phyloP scores from a whole-genome alignment of 2,113 vertebrate genomes.

The Phainopepla nitens region DNA sequence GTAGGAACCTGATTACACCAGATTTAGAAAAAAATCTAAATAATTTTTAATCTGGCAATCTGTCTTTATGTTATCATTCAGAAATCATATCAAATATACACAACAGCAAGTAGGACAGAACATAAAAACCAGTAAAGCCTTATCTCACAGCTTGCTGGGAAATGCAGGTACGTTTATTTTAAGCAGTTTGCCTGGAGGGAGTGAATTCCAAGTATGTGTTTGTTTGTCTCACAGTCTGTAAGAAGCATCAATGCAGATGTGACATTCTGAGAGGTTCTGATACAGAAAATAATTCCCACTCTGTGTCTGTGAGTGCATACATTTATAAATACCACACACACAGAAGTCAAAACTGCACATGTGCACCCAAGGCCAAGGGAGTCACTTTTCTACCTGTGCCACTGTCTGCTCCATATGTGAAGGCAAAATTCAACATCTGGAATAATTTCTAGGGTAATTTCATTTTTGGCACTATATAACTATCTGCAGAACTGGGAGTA shows the following conservation, averaged over 20 bases:
- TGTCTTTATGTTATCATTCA: background rate
- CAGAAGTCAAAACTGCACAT: background rate
- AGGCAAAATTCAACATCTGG: background rate
- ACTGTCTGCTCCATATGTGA: background rate
- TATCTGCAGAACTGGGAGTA: background rate
- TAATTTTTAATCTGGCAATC: background rate
- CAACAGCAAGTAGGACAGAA: background rate
- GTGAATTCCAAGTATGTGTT: background rate
- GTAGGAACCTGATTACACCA: background rate
- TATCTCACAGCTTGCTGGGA: background rate
- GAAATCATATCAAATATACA: background rate
- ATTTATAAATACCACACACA: background rate
- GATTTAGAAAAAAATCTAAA: background rate
- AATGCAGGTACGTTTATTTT: background rate
- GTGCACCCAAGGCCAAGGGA: background rate
- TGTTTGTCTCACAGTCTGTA: background rate
- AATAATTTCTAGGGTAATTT: background rate
- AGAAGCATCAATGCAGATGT: background rate
- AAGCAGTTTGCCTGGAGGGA: background rate
- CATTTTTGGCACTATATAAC: background rate
- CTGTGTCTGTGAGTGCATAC: background rate
- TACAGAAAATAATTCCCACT: background rate
- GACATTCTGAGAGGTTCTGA: background rate
- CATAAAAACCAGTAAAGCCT: background rate
- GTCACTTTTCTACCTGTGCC: background rate